phyloP scores from a whole-genome alignment of 2,888 invertebrate species.

The Cheilosia urbana region DNA sequence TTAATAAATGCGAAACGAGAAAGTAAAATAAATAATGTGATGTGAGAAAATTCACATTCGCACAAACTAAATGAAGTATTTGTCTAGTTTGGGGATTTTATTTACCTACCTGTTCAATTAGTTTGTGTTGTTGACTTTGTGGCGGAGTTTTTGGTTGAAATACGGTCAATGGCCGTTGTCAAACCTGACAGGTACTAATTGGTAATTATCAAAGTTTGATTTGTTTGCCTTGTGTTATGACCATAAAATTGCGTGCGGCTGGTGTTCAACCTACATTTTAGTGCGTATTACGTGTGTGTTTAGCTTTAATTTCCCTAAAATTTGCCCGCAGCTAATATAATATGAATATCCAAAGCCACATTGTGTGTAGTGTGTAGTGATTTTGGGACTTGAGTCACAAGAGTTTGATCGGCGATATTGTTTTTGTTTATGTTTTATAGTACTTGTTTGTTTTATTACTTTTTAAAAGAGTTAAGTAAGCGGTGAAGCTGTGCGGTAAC shows the following conservation, averaged over 20 bases:
- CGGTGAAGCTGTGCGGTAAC: slow-evolving; percentile 3
- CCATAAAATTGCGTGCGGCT: background rate
- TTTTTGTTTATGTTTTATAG: slow-evolving; percentile 31
- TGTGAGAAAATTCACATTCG: slow-evolving; percentile 39
- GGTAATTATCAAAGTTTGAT: slow-evolving; percentile 19
- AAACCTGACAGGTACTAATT: slow-evolving; percentile 17
- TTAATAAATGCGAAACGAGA: slow-evolving; percentile 23
- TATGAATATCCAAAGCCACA: background rate
- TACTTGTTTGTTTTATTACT: slow-evolving; percentile 17
- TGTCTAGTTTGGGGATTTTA: background rate
- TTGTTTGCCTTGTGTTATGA: slow-evolving; percentile 1
- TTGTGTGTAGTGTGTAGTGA: background rate
- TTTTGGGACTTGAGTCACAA: background rate
- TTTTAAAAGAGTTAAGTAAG: slow-evolving; percentile 2
- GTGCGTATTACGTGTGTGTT: slow-evolving; percentile 5
- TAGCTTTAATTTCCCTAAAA: slow-evolving; percentile 21
- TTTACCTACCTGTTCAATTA: background rate
- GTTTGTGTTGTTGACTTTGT: background rate
- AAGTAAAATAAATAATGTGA: slow-evolving; percentile 36
- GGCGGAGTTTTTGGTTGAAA: slow-evolving; percentile 9
- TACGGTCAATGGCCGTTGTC: slow-evolving; percentile 29
- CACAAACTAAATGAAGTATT: slow-evolving; percentile 21
- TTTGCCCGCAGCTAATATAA: slow-evolving; percentile 15
- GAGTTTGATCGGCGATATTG: background rate
- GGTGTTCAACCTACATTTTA: slow-evolving; percentile 18